Percentiles rank a stretch among this genome's conserved stretches.
Conservation (phyloP, 2,113 vertebrate species). For the Epinephelus cyanopodus region DNA sequence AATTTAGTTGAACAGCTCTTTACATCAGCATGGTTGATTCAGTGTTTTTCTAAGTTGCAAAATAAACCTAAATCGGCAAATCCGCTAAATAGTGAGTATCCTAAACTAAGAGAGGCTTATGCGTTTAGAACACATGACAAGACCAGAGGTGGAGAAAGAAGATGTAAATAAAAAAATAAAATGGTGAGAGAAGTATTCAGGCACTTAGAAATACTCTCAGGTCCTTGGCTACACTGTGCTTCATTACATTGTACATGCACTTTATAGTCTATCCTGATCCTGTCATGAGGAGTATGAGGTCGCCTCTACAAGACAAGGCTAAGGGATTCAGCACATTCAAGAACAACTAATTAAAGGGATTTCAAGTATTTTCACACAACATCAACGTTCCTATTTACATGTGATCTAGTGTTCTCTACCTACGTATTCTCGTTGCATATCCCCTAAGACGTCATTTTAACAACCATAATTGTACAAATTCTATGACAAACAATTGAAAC, state of each 20-base stretch:
- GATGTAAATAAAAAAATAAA: slow-evolving; percentile 44
- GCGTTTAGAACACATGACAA: slow-evolving; percentile 13
- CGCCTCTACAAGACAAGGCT: slow-evolving; percentile 71
- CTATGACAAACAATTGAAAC: slow-evolving; percentile 24
- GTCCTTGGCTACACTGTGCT: slow-evolving; percentile 86
- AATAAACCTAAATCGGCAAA: slow-evolving; percentile 39
- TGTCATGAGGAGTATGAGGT: slow-evolving; percentile 60
- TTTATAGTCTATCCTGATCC: slow-evolving; percentile 55
- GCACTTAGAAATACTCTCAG: slow-evolving; percentile 85
- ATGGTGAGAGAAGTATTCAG: slow-evolving; percentile 79
- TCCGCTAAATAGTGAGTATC: slow-evolving; percentile 34
- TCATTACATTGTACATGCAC: slow-evolving; percentile 73
- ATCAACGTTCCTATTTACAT: slow-evolving; percentile 76
- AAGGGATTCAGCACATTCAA: slow-evolving; percentile 75
- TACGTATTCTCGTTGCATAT: slow-evolving; percentile 54
- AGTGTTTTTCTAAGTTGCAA: slow-evolving; percentile 40
- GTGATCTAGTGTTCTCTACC: slow-evolving; percentile 42
- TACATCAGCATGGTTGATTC: slow-evolving; percentile 49
- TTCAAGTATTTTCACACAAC: slow-evolving; percentile 76
- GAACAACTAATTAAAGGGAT: slow-evolving; percentile 83
- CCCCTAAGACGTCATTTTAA: slow-evolving; percentile 45
- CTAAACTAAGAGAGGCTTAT: slow-evolving; percentile 35
- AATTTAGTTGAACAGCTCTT: slow-evolving; percentile 49
- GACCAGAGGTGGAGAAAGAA: slow-evolving; percentile 43
- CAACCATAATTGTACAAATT: slow-evolving; percentile 58